Evolutionary conservation across 2,888 invertebrate genomes (phyloP).

Genomic region (Leucophora obtusa): DNA sequence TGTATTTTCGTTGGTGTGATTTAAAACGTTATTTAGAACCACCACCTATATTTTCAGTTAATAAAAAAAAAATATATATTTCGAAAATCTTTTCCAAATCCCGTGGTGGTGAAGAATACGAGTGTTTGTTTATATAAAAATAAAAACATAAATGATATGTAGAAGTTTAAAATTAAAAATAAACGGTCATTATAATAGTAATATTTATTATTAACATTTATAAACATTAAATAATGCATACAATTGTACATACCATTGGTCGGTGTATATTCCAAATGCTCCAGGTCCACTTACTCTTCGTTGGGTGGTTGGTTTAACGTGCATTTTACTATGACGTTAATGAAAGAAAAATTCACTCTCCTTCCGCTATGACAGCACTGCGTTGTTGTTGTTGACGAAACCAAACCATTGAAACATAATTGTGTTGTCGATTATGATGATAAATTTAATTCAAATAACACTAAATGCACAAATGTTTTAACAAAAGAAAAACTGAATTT

Average conservation of each 20-base stretch:
- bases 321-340: conserved; percentile 73
- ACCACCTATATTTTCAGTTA: too few species aligned
- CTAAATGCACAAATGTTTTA: conserved; percentile 15
- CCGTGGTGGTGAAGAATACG: too few species aligned
- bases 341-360: conserved; percentile 63
- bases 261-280: conserved; percentile 78
- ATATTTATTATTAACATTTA: too few species aligned
- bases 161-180: too few species aligned
- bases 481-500: too few species aligned
- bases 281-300: conserved; percentile 79
- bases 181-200: too few species aligned
- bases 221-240: not conserved
- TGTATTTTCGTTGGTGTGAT: too few species aligned
- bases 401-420: conserved; percentile 6
- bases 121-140: too few species aligned
- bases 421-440: not conserved
- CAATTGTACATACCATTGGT: conserved; percentile 74
- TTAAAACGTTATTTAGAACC: too few species aligned
- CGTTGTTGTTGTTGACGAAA: conserved; percentile 16
- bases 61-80: too few species aligned
- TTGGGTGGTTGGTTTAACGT: conserved; percentile 78
- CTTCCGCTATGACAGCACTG: conserved; percentile 45
- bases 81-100: too few species aligned
- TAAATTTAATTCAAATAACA: conserved; percentile 1
- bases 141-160: too few species aligned